Evolutionary conservation across 1,140 invertebrate species (phyloP).

Genomic region (Ceratina japonica): DNA sequence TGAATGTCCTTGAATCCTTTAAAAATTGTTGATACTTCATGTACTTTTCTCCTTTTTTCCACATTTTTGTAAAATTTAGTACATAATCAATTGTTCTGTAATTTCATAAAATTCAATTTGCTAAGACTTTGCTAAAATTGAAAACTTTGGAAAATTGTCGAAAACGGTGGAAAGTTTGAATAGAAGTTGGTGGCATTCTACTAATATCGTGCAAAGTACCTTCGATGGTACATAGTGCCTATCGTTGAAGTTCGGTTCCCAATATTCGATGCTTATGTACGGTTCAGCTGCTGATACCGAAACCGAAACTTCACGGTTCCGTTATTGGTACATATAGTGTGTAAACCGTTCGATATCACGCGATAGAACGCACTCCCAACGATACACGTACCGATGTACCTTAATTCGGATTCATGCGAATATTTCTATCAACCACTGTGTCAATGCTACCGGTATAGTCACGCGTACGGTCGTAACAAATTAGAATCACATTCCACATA

Average conservation of each 20-base stretch:
- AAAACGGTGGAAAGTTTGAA: not conserved
- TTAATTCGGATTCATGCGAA: not conserved
- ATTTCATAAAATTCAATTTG: too few relatives aligned
- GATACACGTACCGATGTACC: not conserved
- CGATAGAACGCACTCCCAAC: not conserved
- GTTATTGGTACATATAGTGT: not conserved
- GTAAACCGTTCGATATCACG: not conserved
- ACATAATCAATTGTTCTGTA: too few relatives aligned
- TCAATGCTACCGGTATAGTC: not conserved
- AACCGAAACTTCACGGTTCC: not conserved
- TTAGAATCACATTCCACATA: too few relatives aligned
- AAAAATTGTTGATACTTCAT: too few relatives aligned
- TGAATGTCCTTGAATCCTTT: too few relatives aligned
- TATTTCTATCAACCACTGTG: not conserved
- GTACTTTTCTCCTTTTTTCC: too few relatives aligned
- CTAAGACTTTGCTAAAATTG: not conserved
- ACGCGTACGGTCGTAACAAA: too few relatives aligned
- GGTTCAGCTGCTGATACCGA: not conserved
- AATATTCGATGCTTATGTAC: not conserved
- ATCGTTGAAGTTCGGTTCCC: not conserved
- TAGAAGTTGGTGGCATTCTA: not conserved
- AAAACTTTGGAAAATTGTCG: too few relatives aligned
- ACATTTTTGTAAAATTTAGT: too few relatives aligned
- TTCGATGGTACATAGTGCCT: not conserved
- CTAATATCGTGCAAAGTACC: not conserved